Conservation (phyloP, 2,797 vertebrate genomes). For the Knipowitschia caucasica region DNA sequence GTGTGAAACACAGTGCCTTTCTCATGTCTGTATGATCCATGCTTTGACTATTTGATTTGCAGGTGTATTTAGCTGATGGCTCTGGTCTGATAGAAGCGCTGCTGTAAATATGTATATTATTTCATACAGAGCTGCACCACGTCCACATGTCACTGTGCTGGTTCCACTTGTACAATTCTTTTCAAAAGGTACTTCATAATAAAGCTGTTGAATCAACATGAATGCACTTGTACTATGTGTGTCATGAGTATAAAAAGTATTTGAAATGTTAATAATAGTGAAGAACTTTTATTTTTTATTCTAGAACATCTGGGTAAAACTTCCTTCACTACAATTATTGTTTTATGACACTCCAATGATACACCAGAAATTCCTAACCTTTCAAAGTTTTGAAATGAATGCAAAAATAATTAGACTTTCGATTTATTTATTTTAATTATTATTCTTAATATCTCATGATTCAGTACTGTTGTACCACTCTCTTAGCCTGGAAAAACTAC, state of each 20-base stretch:
- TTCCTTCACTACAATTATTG: no score
- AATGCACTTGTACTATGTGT: constrained; percentile 6
- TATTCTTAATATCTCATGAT: no score
- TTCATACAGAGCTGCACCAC: constrained; percentile 71
- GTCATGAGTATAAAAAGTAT: not conserved
- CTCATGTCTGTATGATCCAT: constrained; percentile 61
- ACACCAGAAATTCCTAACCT: no score
- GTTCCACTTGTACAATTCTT: constrained; percentile 89
- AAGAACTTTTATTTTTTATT: no score
- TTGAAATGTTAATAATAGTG: no score
- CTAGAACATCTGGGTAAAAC: no score
- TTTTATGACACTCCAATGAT: no score
- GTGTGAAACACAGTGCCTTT: constrained; percentile 77
- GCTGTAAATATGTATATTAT: constrained; percentile 96
- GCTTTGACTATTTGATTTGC: constrained; percentile 57
- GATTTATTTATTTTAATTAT: no score
- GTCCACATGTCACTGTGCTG: constrained; percentile 81
- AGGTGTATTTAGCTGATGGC: constrained; percentile 55
- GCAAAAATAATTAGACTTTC: no score
- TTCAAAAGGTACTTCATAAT: constrained; percentile 96
- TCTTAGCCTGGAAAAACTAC: no score
- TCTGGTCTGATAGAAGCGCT: constrained; percentile 62
- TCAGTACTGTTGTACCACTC: no score
- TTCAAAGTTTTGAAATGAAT: no score
- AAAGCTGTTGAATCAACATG: constrained; percentile 82